These are phyloP conservation scores for Microchrysa polita DNA, from an alignment of 2,888 invertebrate genomes.

Conservation along the genomic window DNA sequence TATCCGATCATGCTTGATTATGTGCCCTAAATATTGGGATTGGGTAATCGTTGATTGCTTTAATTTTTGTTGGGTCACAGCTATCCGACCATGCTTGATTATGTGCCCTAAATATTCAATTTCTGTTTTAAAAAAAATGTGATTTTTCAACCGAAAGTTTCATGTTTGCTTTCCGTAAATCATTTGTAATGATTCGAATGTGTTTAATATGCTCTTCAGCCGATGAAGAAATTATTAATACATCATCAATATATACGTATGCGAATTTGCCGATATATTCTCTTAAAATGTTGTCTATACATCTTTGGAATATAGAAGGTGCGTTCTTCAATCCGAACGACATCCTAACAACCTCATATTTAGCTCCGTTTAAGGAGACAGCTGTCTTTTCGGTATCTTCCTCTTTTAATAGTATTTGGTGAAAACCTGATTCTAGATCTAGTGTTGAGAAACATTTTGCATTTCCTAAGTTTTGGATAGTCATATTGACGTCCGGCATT, in stretches of 20 bases:
- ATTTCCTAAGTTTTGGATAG: slow-evolving; percentile 3
- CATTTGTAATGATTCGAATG: background rate
- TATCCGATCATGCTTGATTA: slow-evolving; percentile 40
- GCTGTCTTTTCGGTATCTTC: slow-evolving; percentile 1
- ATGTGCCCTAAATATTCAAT: slow-evolving; percentile 49
- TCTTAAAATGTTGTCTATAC: slow-evolving; percentile 33
- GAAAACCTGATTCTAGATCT: background rate
- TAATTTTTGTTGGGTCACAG: slow-evolving; percentile 48
- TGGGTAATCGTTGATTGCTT: slow-evolving; percentile 47
- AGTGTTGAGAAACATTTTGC: background rate
- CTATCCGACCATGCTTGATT: slow-evolving; percentile 36
- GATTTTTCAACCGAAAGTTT: slow-evolving; percentile 53
- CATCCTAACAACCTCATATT: slow-evolving; percentile 15
- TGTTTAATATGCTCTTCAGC: slow-evolving; percentile 44
- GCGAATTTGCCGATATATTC: slow-evolving; percentile 51
- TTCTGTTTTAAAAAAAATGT: slow-evolving; percentile 15
- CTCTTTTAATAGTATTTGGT: slow-evolving; percentile 3
- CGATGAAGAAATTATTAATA: slow-evolving; percentile 51
- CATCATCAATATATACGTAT: slow-evolving; percentile 43
- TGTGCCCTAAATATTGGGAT: slow-evolving; percentile 46
- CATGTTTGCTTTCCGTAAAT: slow-evolving; percentile 49
- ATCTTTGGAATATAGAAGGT: slow-evolving; percentile 44
- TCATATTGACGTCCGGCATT: background rate
- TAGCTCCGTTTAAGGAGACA: slow-evolving; percentile 17
- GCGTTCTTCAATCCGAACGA: slow-evolving; percentile 45